A percentile compares a stretch with the other conserved stretches of the same genome.
Conservation (phyloP, 2,113 vertebrate genomes). For the Paralichthys olivaceus region DNA sequence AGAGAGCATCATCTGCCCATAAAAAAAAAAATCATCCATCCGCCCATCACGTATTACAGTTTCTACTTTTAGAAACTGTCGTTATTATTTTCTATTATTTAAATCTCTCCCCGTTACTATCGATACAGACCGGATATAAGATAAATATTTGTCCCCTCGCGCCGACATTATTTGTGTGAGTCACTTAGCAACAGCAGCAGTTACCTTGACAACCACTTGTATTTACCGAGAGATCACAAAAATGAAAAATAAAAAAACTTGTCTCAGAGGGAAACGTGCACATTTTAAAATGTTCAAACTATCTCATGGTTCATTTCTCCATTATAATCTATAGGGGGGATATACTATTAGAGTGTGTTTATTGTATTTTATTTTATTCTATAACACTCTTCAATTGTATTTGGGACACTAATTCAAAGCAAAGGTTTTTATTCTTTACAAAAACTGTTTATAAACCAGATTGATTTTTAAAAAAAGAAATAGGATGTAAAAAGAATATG, state of each 20-base stretch:
- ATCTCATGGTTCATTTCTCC: neutral
- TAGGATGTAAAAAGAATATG: too few species aligned
- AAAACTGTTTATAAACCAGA: too few species aligned
- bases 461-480: too few species aligned
- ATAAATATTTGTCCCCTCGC: constrained; percentile 19
- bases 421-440: neutral
- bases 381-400: too few species aligned
- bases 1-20: too few species aligned
- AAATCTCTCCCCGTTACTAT: constrained; percentile 13
- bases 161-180: constrained; percentile 44
- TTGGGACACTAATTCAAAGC: neutral
- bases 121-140: neutral
- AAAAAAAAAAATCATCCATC: too few species aligned
- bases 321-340: neutral
- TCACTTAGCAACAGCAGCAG: constrained; percentile 41
- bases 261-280: neutral
- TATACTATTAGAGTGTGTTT: neutral
- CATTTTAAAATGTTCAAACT: constrained; percentile 7
- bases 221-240: constrained; percentile 11
- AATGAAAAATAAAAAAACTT: neutral
- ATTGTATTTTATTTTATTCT: neutral
- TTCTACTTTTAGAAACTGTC: neutral
- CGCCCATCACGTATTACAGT: neutral
- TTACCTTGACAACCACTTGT: constrained; percentile 43
- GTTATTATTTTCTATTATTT: neutral